Base-by-base conservation (phyloP, 1,140 invertebrate species). In the Drosophila nasuta region DNA sequence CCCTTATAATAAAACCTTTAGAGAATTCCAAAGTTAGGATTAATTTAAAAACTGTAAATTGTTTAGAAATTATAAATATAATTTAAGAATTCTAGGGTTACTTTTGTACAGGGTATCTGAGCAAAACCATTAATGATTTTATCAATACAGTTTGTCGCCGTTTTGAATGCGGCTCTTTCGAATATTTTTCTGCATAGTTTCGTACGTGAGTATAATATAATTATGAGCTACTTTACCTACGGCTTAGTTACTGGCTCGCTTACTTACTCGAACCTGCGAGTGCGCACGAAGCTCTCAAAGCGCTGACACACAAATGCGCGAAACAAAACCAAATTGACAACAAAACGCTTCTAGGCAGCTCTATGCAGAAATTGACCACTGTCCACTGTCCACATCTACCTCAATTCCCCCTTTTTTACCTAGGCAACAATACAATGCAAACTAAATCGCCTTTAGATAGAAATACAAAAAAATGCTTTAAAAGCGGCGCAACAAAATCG, bases 151-250 rank as follows among this genome's bases (percentile, higher is more conserved):
- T 52, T 64, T 63, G 46, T 57, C 17, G 35, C 54, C 35, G 35
- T 57, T 57, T 33, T 41, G 54, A 57, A 11, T 58, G n/a, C 25
- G 35, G 17, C 41, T 54, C 70, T 73, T 82, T 69, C 73, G 45
- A 72, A 71, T 72, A 70, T 51, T 88, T 83, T 88, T 88, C 83
- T 88, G 85, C 80, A 75, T 72, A 88, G 85, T 83, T 81, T 81
- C 74, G 74, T 89, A 88, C 83, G 83, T 88, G 83, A 88, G 77
- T 81, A 89, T 83, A 88, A 83, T 89, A 88, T 88, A 88, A 89
- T 88, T 88, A 89, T 89, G 85, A 88, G 81, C 83, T 81, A 87
- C 80, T 89, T 89, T 83, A 56, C 65, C 68, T 46, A 68, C 59
- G 65, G 57, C 80, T 89, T 89, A 88, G 60, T 85, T 75, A 86